Conservation (phyloP, 37 sponge, comb jelly and placozoan genomes). For the Agelas oroides region DNA sequence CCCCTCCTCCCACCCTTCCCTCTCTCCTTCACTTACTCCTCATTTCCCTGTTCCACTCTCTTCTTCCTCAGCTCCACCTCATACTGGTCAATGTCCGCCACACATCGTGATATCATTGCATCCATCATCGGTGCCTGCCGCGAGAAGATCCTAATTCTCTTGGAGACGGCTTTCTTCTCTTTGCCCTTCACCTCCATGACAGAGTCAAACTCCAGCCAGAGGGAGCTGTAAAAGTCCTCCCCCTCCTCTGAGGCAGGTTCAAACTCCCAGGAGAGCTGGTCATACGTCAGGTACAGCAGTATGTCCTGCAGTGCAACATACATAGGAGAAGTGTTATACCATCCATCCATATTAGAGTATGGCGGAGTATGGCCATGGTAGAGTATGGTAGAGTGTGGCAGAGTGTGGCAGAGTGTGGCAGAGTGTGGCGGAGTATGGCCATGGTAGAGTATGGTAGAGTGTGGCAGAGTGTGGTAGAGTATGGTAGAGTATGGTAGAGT, state of each 20-base stretch:
- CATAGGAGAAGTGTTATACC: too few species aligned
- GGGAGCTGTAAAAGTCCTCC: conserved; percentile 70
- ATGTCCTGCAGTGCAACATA: conserved; percentile 52
- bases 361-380: too few species aligned
- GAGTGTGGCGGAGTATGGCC: too few species aligned
- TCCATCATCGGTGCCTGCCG: conserved; percentile 91
- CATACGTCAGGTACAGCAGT: conserved; percentile 73
- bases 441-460: too few species aligned
- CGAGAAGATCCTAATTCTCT: conserved; percentile 74
- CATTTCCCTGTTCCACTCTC: conserved; percentile 47
- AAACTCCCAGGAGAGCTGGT: conserved; percentile 82
- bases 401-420: too few species aligned
- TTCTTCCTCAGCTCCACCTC: conserved; percentile 52
- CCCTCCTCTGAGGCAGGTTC: conserved; percentile 63
- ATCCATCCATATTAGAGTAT: too few species aligned
- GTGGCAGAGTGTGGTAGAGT: too few species aligned
- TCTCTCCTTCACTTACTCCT: conserved; percentile 15
- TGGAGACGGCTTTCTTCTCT: conserved; percentile 58
- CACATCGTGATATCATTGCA: conserved; percentile 83
- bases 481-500: too few species aligned
- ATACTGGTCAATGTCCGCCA: conserved; percentile 42
- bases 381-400: too few species aligned
- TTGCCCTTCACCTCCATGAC: not conserved
- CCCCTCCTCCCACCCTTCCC: too few species aligned
- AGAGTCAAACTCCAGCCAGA: conserved; percentile 85